phyloP scores from a whole-genome alignment of 2,888 invertebrate species.

The Perizoma flavofasciatum region DNA sequence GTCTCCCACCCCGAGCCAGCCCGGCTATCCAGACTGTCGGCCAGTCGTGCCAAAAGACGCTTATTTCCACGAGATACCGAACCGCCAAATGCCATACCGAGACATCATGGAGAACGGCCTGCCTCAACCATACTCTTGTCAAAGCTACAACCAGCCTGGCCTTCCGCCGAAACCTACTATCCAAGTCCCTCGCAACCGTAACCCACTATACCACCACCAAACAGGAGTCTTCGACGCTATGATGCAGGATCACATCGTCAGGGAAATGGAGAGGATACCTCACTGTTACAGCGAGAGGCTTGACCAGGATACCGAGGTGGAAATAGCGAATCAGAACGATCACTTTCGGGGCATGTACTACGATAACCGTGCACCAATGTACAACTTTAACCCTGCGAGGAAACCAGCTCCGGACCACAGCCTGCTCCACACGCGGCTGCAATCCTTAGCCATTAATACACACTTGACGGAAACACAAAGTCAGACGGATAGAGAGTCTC shows the following conservation, averaged over 20 bases:
- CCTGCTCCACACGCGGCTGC: conserved; percentile 73
- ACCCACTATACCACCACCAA: conserved; percentile 73
- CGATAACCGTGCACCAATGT: conserved; percentile 66
- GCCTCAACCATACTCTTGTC: conserved; percentile 59
- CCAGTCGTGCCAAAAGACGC: conserved; percentile 84
- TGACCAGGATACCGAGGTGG: conserved; percentile 76
- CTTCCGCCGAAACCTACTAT: conserved; percentile 59
- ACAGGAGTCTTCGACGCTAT: conserved; percentile 78
- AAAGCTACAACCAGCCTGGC: conserved; percentile 68
- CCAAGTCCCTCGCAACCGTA: conserved; percentile 68
- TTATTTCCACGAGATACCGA: conserved; percentile 85
- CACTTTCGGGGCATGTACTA: conserved; percentile 71
- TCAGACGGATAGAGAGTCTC: conserved; percentile 86
- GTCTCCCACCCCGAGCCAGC: conserved; percentile 69
- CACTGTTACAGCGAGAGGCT: conserved; percentile 78
- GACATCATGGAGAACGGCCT: conserved; percentile 58
- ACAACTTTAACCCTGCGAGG: conserved; percentile 54
- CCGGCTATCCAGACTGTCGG: conserved; percentile 57
- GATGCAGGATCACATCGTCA: conserved; percentile 80
- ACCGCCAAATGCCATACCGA: conserved; percentile 72
- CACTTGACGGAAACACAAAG: conserved; percentile 77
- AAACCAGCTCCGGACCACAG: conserved; percentile 72
- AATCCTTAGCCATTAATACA: conserved; percentile 78
- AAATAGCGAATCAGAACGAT: conserved; percentile 75
- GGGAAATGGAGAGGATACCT: conserved; percentile 80